These are phyloP conservation scores for Ginglymostoma cirratum DNA, from an alignment of 2,113 vertebrate species.

Conservation along the genomic window DNA sequence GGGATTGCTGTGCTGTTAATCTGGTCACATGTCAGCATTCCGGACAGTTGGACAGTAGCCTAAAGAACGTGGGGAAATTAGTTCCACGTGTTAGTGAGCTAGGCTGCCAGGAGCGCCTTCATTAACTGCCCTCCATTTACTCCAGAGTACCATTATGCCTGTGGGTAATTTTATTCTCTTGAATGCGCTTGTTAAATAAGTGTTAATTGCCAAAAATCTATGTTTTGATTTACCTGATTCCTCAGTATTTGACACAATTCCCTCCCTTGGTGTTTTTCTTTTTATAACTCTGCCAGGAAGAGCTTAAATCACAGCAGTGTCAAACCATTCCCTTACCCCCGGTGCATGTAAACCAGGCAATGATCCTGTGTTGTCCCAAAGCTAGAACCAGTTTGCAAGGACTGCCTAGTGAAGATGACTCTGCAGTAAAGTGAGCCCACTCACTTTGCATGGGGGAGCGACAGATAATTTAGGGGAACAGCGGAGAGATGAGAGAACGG, in stretches of 20 bases:
- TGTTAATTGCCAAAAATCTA: constrained; percentile 30
- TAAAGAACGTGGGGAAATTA: neutral
- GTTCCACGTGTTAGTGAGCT: neutral
- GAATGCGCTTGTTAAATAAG: neutral
- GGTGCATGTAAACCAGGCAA: neutral
- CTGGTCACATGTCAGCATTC: neutral
- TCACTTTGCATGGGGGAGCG: neutral
- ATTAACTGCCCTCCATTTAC: neutral
- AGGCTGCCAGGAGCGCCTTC: neutral
- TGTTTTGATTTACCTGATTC: constrained; percentile 26
- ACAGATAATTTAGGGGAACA: neutral
- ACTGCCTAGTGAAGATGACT: too few species aligned
- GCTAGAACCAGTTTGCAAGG: neutral
- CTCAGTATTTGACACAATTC: neutral
- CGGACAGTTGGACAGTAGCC: neutral
- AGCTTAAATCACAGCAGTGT: constrained; percentile 1
- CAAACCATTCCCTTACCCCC: neutral
- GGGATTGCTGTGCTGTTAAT: neutral
- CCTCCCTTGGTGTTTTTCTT: neutral
- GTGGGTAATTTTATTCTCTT: constrained; percentile 28
- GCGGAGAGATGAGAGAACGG: neutral
- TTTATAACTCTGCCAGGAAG: constrained; percentile 6
- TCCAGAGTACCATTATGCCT: neutral
- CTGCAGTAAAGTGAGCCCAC: neutral
- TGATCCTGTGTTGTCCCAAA: neutral